Base-by-base conservation (phyloP, 1,140 invertebrate genomes). In the Zaprionus taronus region DNA sequence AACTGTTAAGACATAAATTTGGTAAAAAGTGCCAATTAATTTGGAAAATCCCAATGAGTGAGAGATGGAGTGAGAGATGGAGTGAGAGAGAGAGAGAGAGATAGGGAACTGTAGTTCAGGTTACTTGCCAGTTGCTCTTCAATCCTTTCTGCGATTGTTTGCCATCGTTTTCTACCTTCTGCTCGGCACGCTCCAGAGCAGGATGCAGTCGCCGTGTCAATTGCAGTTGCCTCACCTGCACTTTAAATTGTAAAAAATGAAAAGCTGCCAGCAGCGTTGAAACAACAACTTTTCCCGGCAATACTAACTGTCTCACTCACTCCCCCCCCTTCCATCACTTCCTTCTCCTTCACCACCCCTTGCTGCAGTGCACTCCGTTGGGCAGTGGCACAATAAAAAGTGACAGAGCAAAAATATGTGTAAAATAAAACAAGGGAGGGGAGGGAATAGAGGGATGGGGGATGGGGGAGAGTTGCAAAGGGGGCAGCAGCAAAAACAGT, bases 351-450 rank as follows among this genome's bases (percentile, higher is more conserved):
- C 15, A 3, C 53, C 14, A n/a, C 55, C 20, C 36, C 15, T 20
- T 47, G 41, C 15, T 38, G 20, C 11, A 51, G 20, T 51, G 47
- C 47, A 51, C 47, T 24, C 47, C 47, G 20, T 12, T 49, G 60
- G 47, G 36, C 58, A 53, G 66, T 78, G 84, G 77, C 66, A 86
- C 83, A 87, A 87, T 83, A 87, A 87, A 87, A 87, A 87, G 84
- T 87, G 84, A 83, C 84, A 87, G 84, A 83, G 83, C 80, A 87
- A 80, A 87, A 87, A 87, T 87, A 87, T 87, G 84, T 89, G 83
- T 80, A 87, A 89, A 89, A 87, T 87, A 83, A 87, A 86, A 86
- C 83, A 86, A 61, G 53, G 31, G 12, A 31, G 53, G 38, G 20
- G 38, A 20, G 20, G 31, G 34, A 22, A 31, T 1, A 2, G 49